Evolutionary conservation across 2,888 invertebrate species (phyloP).

Genomic region (Drosophila austrosaltans): DNA sequence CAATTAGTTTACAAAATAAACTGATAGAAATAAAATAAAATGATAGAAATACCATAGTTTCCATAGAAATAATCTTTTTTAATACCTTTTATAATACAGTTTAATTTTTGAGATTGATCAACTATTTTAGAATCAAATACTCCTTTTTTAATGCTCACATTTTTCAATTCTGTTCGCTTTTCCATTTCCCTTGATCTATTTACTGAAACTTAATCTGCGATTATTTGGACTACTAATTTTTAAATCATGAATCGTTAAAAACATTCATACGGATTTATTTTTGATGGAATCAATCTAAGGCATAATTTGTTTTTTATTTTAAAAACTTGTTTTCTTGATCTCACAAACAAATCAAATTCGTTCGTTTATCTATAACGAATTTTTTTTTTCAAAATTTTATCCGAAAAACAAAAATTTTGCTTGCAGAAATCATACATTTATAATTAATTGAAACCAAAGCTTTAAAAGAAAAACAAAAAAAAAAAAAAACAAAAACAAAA

Average conservation of each 20-base stretch:
- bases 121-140: neutral
- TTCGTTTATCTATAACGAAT: neutral
- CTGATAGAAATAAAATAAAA: too few species aligned
- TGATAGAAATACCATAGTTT: too few species aligned
- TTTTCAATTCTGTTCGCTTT: neutral
- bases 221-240: conserved; percentile 1
- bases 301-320: neutral
- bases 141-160: neutral
- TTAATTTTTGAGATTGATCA: neutral
- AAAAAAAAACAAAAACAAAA: conserved; percentile 31
- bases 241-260: conserved; percentile 4
- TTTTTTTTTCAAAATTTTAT: conserved; percentile 7
- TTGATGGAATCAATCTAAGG: conserved; percentile 4
- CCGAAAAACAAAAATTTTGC: conserved; percentile 43
- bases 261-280: conserved; percentile 8
- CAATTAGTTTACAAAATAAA: too few species aligned
- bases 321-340: conserved; percentile 6
- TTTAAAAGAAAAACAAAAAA: conserved; percentile 62
- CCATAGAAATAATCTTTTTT: too few species aligned
- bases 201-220: neutral
- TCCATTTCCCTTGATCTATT: neutral
- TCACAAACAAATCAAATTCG: conserved; percentile 7
- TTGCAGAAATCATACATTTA: conserved; percentile 66
- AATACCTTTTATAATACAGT: neutral
- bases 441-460: conserved; percentile 73